These are phyloP conservation scores for Dryadula phaetusa DNA, from an alignment of 2,888 invertebrate species.

Conservation along the genomic window DNA sequence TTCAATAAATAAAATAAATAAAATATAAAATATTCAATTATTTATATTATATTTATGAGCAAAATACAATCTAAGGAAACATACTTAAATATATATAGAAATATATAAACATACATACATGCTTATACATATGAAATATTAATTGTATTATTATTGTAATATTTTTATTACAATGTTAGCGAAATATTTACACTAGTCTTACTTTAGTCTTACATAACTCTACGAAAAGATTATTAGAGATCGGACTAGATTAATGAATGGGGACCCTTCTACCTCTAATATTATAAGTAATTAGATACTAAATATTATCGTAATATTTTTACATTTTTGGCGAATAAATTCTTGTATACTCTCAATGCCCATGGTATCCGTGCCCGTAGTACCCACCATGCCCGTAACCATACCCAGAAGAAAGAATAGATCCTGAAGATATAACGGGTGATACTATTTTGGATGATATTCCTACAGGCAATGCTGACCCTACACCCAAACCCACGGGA, in stretches of 20 bases:
- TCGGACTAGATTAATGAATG: constrained; percentile 41
- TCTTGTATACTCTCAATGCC: constrained; percentile 24
- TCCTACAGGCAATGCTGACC: constrained; percentile 28
- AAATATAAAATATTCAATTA: not conserved
- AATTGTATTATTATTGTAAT: too few relatives aligned
- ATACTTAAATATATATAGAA: not conserved
- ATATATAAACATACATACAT: not conserved
- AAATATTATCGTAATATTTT: not conserved
- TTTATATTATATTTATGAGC: not conserved
- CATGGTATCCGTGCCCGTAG: constrained; percentile 24
- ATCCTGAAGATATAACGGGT: constrained; percentile 30
- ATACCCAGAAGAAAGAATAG: constrained; percentile 33
- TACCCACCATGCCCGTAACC: constrained; percentile 28
- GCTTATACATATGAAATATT: too few relatives aligned
- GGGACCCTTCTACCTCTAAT: constrained; percentile 30
- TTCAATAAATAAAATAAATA: too few relatives aligned
- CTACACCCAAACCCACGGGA: constrained; percentile 29
- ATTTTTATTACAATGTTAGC: not conserved
- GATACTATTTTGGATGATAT: constrained; percentile 16
- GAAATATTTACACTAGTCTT: not conserved
- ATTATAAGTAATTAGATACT: constrained; percentile 3
- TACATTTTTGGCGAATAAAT: constrained; percentile 8
- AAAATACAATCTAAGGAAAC: not conserved
- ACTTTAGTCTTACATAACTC: constrained; percentile 9
- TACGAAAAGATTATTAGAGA: not conserved